Conservation (phyloP, 2,113 vertebrate genomes). For the Sturnira hondurensis region DNA sequence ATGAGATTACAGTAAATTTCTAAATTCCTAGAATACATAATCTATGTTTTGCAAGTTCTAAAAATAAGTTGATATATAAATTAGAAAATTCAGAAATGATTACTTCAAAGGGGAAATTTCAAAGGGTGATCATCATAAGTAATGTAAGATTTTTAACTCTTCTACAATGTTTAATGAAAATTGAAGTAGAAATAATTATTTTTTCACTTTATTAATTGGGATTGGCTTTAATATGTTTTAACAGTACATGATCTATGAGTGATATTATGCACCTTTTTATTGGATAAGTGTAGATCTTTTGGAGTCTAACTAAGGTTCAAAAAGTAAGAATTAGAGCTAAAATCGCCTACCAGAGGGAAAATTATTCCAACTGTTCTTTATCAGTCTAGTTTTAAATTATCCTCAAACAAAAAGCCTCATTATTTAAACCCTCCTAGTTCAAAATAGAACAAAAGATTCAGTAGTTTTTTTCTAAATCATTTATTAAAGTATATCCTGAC, state of each 20-base stretch:
- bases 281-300: neutral
- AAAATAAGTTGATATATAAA: constrained; percentile 26
- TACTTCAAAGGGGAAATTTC: neutral
- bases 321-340: neutral
- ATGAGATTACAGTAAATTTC: neutral
- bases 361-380: neutral
- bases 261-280: neutral
- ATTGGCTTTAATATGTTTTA: neutral
- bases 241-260: neutral
- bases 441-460: neutral
- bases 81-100: neutral
- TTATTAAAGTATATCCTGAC: neutral
- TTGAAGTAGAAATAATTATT: constrained; percentile 11
- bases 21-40: neutral
- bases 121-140: neutral
- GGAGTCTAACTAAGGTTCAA: neutral
- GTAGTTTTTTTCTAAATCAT: neutral
- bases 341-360: neutral
- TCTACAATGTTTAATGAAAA: neutral
- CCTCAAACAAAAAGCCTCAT: neutral
- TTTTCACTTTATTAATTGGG: neutral
- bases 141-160: neutral
- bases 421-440: neutral
- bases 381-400: constrained; percentile 33
- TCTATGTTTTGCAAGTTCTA: neutral